Percentiles rank a stretch among this genome's conserved stretches.
phyloP scores from a whole-genome alignment of 2,888 invertebrate genomes.

The Phorcus lineatus region DNA sequence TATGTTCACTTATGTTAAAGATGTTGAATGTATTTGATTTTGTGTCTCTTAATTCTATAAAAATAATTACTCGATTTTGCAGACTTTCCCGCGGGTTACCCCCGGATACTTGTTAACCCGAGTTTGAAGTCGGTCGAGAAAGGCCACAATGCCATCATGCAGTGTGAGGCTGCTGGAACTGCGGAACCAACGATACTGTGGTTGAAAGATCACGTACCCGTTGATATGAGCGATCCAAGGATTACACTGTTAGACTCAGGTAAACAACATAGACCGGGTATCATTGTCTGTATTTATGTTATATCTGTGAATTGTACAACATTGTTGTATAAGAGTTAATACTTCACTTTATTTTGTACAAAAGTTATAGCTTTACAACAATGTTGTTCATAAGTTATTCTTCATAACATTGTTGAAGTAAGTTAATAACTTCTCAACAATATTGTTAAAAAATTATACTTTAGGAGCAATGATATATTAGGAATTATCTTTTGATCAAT shows the following conservation, averaged over 20 bases:
- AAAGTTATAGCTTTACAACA: no score
- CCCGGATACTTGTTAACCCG: conserved; percentile 90
- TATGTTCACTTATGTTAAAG: neutral
- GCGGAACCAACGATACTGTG: conserved; percentile 89
- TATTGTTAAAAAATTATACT: no score
- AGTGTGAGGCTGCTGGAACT: conserved; percentile 90
- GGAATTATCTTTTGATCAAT: no score
- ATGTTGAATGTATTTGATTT: neutral
- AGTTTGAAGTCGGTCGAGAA: conserved; percentile 96
- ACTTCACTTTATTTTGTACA: no score
- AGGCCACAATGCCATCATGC: conserved; percentile 91
- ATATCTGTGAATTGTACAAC: no score
- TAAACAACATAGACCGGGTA: conserved; percentile 24
- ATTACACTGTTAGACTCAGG: conserved; percentile 62
- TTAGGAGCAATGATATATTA: no score
- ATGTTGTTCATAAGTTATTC: no score
- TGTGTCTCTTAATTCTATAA: neutral
- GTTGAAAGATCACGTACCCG: conserved; percentile 88
- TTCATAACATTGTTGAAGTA: no score
- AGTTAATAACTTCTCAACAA: no score
- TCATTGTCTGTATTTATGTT: no score
- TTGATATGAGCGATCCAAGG: conserved; percentile 82
- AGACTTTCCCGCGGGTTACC: conserved; percentile 94
- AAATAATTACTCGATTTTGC: conserved; percentile 49
- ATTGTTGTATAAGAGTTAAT: neutral